phyloP scores from a whole-genome alignment of 2,113 vertebrate species.

The Capricornis sumatraensis region DNA sequence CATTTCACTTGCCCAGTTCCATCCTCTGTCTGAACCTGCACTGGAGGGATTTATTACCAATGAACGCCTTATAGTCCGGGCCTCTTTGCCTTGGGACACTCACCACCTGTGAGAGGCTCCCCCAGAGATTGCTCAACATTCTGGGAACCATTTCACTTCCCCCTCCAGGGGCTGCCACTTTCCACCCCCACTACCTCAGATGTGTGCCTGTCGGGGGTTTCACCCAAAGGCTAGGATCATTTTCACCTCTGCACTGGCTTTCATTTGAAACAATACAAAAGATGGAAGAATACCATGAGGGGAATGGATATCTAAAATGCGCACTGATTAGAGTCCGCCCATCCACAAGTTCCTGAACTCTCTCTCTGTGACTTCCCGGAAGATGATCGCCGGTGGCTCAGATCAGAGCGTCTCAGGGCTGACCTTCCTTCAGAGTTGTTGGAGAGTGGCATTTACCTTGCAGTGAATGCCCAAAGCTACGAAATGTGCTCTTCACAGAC shows the following conservation, averaged over 20 bases:
- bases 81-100: neutral
- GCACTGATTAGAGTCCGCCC: neutral
- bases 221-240: neutral
- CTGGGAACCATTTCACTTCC: neutral
- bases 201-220: neutral
- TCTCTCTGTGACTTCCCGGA: neutral
- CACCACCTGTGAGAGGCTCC: neutral
- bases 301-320: neutral
- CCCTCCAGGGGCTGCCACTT: neutral
- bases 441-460: neutral
- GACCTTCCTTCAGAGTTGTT: neutral
- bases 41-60: neutral
- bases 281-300: neutral
- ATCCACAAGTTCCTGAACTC: neutral
- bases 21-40: neutral
- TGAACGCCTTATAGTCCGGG: neutral
- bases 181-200: neutral
- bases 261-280: neutral
- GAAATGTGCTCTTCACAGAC: neutral
- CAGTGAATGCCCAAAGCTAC: neutral
- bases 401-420: neutral
- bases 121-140: neutral
- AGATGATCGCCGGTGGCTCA: neutral
- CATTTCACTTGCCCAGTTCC: neutral
- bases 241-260: slow-evolving; percentile 15